Evolutionary conservation across 2,888 invertebrate genomes (phyloP).

Genomic region (Argyresthia albistria): DNA sequence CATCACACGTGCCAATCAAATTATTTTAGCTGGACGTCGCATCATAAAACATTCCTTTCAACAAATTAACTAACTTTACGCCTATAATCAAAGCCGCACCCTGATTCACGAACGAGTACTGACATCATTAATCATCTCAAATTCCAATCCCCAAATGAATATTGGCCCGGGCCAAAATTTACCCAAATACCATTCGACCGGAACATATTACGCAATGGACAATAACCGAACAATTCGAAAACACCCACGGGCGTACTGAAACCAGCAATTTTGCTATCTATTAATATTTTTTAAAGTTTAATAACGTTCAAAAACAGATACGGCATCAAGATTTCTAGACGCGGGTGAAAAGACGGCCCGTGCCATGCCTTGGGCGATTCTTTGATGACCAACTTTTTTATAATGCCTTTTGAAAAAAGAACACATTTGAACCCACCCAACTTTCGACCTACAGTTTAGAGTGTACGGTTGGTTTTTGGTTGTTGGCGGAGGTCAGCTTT

Average conservation of each 20-base stretch:
- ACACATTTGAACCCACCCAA: not conserved
- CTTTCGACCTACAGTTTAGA: not conserved
- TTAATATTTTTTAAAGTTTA: conserved; percentile 12
- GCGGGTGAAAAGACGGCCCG: conserved; percentile 29
- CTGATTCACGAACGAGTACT: no score
- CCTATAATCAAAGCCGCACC: no score
- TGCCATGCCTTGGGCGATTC: conserved; percentile 43
- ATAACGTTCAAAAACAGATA: conserved; percentile 23
- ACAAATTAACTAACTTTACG: no score
- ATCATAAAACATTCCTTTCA: no score
- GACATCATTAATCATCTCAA: no score
- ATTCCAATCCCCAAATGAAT: not conserved
- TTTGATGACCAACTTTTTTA: conserved; percentile 11
- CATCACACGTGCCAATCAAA: no score
- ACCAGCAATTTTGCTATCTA: conserved; percentile 6
- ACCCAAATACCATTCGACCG: not conserved
- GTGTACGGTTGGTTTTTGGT: not conserved
- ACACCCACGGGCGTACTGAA: not conserved
- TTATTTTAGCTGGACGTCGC: no score
- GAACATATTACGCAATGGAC: not conserved
- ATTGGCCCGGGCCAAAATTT: conserved; percentile 1
- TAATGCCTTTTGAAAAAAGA: conserved; percentile 2
- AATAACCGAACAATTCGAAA: not conserved
- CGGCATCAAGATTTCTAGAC: conserved; percentile 39
- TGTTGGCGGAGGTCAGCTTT: conserved; percentile 16